phyloP scores from a whole-genome alignment of 1,140 invertebrate species.

The Dreissena polymorpha region DNA sequence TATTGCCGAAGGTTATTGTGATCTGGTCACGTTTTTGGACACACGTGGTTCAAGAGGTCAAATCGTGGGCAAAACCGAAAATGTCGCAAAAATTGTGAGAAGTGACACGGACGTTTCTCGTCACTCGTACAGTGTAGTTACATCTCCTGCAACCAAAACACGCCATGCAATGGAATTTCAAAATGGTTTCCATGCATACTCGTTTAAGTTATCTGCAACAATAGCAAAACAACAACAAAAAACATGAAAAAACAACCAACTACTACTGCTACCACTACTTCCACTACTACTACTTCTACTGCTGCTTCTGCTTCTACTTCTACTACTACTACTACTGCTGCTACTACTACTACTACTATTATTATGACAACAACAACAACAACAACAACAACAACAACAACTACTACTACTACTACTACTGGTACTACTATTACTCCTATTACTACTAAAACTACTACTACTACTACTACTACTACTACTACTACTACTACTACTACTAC shows the following conservation, averaged over 20 bases:
- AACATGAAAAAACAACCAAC: background rate
- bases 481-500: conserved; percentile 24
- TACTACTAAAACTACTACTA: conserved; percentile 35
- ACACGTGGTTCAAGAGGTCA: no score
- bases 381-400: conserved; percentile 23
- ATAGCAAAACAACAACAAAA: background rate
- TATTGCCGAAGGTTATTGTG: no score
- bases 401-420: conserved; percentile 19
- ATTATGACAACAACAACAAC: conserved; percentile 21
- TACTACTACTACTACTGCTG: conserved; percentile 37
- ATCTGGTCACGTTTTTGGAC: no score
- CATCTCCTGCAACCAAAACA: no score
- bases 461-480: conserved; percentile 30
- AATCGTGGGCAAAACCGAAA: no score
- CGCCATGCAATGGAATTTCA: no score
- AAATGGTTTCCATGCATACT: no score
- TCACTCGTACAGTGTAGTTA: no score
- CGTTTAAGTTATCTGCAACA: no score
- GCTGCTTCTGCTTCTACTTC: background rate
- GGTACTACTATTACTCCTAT: conserved; percentile 39
- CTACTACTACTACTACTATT: conserved; percentile 35
- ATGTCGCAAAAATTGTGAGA: no score
- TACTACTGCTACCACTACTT: background rate
- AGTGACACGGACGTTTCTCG: no score
- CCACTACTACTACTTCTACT: background rate